Evolutionary conservation across 2,797 vertebrate genomes (phyloP).

Genomic region (Argyrosomus regius): DNA sequence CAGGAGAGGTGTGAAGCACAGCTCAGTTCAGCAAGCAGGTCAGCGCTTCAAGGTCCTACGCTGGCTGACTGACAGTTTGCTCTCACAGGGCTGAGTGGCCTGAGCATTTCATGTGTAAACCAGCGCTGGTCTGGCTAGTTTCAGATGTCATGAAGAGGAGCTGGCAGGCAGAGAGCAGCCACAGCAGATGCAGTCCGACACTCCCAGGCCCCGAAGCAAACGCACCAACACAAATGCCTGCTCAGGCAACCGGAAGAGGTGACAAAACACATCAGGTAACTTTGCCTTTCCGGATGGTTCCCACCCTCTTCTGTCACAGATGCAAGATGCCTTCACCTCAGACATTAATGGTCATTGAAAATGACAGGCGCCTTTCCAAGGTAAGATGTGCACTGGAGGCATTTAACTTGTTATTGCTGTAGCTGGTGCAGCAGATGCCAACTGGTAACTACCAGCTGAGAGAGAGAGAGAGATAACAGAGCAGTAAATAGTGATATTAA

Average conservation of each 20-base stretch:
- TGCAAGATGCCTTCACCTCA: conserved; percentile 73
- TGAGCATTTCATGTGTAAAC: conserved; percentile 88
- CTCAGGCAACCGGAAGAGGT: conserved; percentile 89
- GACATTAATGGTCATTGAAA: conserved; percentile 74
- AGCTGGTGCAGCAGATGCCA: conserved; percentile 54
- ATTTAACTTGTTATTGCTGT: conserved; percentile 60
- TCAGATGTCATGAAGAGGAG: conserved; percentile 88
- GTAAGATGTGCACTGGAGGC: conserved; percentile 28
- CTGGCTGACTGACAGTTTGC: conserved; percentile 81
- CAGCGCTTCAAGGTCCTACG: conserved; percentile 77
- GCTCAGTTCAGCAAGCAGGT: conserved; percentile 78
- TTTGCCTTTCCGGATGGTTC: conserved; percentile 81
- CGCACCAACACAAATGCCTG: conserved; percentile 77
- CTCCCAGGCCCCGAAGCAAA: conserved; percentile 84
- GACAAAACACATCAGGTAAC: conserved; percentile 89
- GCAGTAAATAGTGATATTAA: conserved; percentile 32
- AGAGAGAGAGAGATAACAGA: background rate
- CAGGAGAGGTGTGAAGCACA: conserved; percentile 31
- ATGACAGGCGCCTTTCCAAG: conserved; percentile 79
- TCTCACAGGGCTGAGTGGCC: conserved; percentile 85
- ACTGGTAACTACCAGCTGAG: conserved; percentile 16
- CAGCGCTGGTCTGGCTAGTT: conserved; percentile 84
- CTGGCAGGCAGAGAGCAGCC: conserved; percentile 82
- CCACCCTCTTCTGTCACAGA: conserved; percentile 81
- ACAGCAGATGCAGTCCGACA: conserved; percentile 87